phyloP scores from a whole-genome alignment of 2,888 invertebrate species.

The Hermodice carunculata region DNA sequence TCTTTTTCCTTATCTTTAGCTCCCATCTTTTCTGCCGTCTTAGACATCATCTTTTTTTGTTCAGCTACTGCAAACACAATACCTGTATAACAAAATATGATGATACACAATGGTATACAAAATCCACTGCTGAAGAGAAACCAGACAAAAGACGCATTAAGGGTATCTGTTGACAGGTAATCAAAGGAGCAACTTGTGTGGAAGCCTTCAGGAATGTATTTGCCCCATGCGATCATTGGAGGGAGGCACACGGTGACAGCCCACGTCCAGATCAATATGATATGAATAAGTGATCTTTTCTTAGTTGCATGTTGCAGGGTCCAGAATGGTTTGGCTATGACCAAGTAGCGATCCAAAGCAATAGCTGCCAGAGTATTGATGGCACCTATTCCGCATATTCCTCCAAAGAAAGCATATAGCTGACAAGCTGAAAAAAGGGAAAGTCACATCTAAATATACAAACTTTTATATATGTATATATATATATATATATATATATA shows the following conservation, averaged over 20 bases:
- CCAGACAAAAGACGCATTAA: conserved; percentile 25
- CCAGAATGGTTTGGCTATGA: conserved; percentile 91
- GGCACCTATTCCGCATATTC: conserved; percentile 89
- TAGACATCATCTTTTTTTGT: conserved; percentile 73
- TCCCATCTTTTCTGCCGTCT: conserved; percentile 60
- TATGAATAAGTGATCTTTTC: conserved; percentile 73
- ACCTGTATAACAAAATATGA: conserved; percentile 91
- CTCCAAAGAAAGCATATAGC: conserved; percentile 88
- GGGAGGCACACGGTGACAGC: conserved; percentile 67
- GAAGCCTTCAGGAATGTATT: conserved; percentile 92
- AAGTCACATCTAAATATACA: background rate
- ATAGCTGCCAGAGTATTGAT: conserved; percentile 95
- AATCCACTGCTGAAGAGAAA: conserved; percentile 75
- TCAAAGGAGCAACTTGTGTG: conserved; percentile 94
- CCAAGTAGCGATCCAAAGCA: conserved; percentile 92
- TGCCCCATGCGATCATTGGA: conserved; percentile 75
- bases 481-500: background rate
- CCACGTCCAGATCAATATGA: conserved; percentile 84
- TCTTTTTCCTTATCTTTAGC: conserved; percentile 3
- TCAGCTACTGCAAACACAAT: no score
- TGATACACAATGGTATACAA: conserved; percentile 82
- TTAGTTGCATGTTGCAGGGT: conserved; percentile 76
- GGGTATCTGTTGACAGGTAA: conserved; percentile 76
- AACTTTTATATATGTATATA: background rate
- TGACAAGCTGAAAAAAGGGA: conserved; percentile 75